Evolutionary conservation across 2,797 vertebrate species (phyloP).

Genomic region (Allobates femoralis): DNA sequence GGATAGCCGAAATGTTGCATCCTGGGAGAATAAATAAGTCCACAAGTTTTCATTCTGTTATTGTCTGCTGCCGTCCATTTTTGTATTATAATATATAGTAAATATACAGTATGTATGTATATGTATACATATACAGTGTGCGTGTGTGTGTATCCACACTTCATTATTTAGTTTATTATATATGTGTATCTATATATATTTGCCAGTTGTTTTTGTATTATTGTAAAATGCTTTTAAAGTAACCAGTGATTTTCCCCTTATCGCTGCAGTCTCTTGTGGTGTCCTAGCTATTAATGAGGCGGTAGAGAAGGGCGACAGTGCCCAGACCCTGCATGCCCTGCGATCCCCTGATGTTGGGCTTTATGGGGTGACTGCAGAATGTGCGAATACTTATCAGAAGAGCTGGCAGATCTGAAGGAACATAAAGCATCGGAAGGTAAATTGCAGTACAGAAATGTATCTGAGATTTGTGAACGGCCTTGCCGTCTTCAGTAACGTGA

Average conservation of each 20-base stretch:
- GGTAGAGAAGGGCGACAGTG: conserved; percentile 81
- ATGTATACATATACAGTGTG: too few species aligned
- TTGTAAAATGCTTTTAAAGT: background rate
- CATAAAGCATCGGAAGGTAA: conserved; percentile 83
- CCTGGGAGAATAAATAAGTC: too few species aligned
- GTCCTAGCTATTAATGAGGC: conserved; percentile 90
- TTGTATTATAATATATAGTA: too few species aligned
- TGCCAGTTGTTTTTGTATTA: background rate
- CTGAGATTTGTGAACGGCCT: background rate
- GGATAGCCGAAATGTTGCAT: too few species aligned
- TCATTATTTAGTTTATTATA: too few species aligned
- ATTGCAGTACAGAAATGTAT: conserved; percentile 20
- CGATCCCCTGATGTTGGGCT: conserved; percentile 86
- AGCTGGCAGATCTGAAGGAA: conserved; percentile 82
- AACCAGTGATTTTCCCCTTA: background rate
- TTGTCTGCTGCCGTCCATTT: too few species aligned
- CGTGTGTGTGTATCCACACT: too few species aligned
- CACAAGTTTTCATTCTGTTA: too few species aligned
- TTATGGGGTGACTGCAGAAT: conserved; percentile 93
- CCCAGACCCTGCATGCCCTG: conserved; percentile 83
- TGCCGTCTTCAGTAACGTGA: background rate
- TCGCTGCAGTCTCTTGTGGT: conserved; percentile 84
- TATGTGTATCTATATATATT: too few species aligned
- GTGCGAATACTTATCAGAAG: conserved; percentile 87
- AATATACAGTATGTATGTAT: too few species aligned